A percentile compares a stretch with the other conserved stretches of the same genome.
phyloP scores from a whole-genome alignment of 2,113 vertebrate species.

The Casuarius casuarius region DNA sequence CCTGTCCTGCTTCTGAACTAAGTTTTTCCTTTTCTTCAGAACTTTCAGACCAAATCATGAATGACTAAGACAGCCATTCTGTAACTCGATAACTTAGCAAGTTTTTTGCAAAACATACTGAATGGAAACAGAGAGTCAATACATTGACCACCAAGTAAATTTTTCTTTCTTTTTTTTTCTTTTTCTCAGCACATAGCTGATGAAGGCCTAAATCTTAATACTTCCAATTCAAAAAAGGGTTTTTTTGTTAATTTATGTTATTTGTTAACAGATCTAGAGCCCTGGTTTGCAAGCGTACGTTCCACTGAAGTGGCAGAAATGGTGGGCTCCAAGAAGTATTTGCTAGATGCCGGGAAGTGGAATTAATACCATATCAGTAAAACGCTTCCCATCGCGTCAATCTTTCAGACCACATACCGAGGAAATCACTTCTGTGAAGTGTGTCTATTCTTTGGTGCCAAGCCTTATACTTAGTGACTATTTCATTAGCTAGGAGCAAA shows the following conservation, averaged over 20 bases:
- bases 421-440: background rate
- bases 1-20: conserved; percentile 34
- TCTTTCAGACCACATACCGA: background rate
- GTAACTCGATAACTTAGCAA: background rate
- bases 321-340: background rate
- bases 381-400: background rate
- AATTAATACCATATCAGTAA: background rate
- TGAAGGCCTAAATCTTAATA: background rate
- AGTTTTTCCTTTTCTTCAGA: background rate
- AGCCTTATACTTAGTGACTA: background rate
- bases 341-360: background rate
- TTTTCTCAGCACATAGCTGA: background rate
- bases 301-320: background rate
- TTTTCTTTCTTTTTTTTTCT: background rate
- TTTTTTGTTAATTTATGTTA: background rate
- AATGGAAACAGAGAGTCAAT: background rate
- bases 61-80: background rate
- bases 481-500: background rate
- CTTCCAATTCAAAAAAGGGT: background rate
- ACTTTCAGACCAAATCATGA: background rate
- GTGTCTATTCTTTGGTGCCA: background rate
- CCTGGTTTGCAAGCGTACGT: background rate
- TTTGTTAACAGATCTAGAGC: background rate
- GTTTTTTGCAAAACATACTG: background rate
- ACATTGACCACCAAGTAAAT: background rate